Base-by-base conservation (phyloP, 1,140 invertebrate species). In the Globodera ellingtonae region DNA sequence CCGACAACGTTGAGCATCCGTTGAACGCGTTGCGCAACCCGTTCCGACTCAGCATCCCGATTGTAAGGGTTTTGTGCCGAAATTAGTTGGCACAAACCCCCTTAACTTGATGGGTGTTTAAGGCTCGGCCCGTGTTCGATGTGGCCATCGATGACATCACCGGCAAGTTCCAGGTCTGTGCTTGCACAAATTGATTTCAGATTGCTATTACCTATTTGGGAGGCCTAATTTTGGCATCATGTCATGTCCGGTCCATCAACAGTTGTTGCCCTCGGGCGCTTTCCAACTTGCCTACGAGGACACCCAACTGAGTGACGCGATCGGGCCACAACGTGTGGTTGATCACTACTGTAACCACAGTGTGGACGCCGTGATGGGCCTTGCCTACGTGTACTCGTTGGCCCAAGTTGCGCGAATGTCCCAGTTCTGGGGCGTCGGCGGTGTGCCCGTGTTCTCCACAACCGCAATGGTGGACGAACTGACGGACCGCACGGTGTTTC, bases 341-440 rank as follows among this genome's bases (percentile, higher is more conserved):
- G 84, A 89, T 46, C 83, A 82, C 35, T 89, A 89, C 78, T 89
- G 88, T 66, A 78, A 80, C 59, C 69, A 81, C 50, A 88, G 80
- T 81, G 85, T 92, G 92, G 94, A 96, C 90, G 94, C 94, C 0
- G 95, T 96, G 87, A 92, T 97, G 84, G 95, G 95, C 0, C 94
- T 95, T 0, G 93, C 95, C 2, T 97, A 95, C 90, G 94, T 95
- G 84, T 97, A 95, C 89, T 94, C 94, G 5, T 92, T 97, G 74
- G 94, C 95, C 0, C 95, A 95, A 0, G 94, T 97, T 1, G 93
- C 94, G 0, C 91, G 95, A 15, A 96, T 95, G 87, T 93, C 94
- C 0, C 93, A 93, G 6, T 92, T 92, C n/a, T 97, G 95, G 95
- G 91, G 76, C 6, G 62, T 67, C 24, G 72, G 65, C n/a, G 88